phyloP scores from a whole-genome alignment of 1,140 invertebrate genomes.

The Chironomus striatipennis region DNA sequence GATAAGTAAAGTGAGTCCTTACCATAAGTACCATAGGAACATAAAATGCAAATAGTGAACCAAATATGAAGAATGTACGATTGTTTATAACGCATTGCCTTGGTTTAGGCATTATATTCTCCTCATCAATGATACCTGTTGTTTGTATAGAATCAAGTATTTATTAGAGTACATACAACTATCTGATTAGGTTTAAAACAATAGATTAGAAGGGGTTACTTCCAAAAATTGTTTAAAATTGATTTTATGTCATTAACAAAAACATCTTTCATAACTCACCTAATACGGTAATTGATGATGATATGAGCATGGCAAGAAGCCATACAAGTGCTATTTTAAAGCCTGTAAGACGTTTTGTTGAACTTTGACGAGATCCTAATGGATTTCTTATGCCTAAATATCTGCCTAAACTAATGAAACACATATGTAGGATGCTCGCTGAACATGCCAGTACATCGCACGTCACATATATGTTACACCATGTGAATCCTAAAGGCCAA shows the following conservation, averaged over 20 bases:
- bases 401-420: conserved; percentile 86
- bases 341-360: conserved; percentile 66
- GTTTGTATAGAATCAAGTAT: not conserved
- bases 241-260: not conserved
- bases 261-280: conserved; percentile 54
- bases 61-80: conserved; percentile 76
- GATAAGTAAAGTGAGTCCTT: too few relatives aligned
- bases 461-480: conserved; percentile 90
- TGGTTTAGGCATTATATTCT: conserved; percentile 67
- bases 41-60: conserved; percentile 84
- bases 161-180: not conserved
- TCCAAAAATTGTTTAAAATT: too few relatives aligned
- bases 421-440: conserved; percentile 94
- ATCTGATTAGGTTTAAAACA: too few relatives aligned
- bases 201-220: too few relatives aligned
- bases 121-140: conserved; percentile 57
- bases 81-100: conserved; percentile 78
- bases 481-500: conserved; percentile 78
- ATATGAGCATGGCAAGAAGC: conserved; percentile 76
- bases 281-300: conserved; percentile 77
- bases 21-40: conserved; percentile 85
- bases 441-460: conserved; percentile 92
- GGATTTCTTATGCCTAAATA: conserved; percentile 88
- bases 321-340: conserved; percentile 79
- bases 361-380: conserved; percentile 66